phyloP scores from a whole-genome alignment of 2,888 invertebrate species.

The Microctonus brassicae region DNA sequence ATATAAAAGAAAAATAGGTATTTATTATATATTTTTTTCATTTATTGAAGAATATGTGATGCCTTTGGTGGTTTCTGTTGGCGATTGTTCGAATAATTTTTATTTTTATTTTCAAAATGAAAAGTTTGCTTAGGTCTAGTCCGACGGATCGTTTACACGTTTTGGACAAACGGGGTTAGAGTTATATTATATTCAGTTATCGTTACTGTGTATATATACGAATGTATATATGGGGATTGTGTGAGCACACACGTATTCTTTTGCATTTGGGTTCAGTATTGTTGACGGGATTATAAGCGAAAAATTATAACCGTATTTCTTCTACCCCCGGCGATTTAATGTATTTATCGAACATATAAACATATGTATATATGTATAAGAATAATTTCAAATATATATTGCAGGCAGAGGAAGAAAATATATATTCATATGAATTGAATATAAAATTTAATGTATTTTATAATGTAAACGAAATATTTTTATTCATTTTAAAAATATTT shows the following conservation, averaged over 20 bases:
- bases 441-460: not conserved
- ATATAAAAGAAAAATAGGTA: too few relatives aligned
- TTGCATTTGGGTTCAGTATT: constrained; percentile 26
- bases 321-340: constrained; percentile 33
- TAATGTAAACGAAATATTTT: too few relatives aligned
- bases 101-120: constrained; percentile 7
- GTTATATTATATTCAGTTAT: constrained; percentile 21
- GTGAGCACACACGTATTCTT: not conserved
- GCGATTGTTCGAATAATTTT: constrained; percentile 8
- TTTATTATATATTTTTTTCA: not conserved
- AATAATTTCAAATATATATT: constrained; percentile 10
- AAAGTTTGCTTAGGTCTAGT: constrained; percentile 50
- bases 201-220: not conserved
- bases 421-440: too few relatives aligned
- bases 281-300: constrained; percentile 42
- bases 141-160: constrained; percentile 5
- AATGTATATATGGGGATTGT: constrained; percentile 8
- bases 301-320: constrained; percentile 49
- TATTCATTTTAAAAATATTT: too few relatives aligned
- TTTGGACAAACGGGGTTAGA: constrained; percentile 27
- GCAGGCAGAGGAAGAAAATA: not conserved
- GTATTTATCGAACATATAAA: not conserved
- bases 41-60: constrained; percentile 10
- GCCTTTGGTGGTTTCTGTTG: constrained; percentile 3
- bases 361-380: not conserved